phyloP scores from a whole-genome alignment of 2,797 vertebrate genomes.

The Spea hammondii region DNA sequence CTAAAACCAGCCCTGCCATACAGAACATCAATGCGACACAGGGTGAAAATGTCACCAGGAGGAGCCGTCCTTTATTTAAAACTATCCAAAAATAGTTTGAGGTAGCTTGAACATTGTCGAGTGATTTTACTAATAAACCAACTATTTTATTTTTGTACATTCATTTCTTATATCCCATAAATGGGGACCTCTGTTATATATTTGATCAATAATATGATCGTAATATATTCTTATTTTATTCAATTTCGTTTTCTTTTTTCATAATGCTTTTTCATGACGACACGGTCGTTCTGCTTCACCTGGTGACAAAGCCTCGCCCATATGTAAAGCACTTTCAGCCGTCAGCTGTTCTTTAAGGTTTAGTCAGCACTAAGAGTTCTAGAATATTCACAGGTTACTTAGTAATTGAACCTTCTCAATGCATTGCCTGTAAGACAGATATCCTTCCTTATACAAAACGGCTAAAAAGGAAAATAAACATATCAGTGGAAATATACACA shows the following conservation, averaged over 20 bases:
- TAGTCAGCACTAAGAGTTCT: constrained; percentile 16
- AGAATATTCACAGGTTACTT: constrained; percentile 9
- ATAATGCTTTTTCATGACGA: not conserved
- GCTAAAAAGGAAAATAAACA: constrained; percentile 6
- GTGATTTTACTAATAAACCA: no score
- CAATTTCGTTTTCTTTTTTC: not conserved
- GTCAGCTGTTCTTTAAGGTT: not conserved
- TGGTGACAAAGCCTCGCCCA: not conserved
- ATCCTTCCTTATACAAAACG: not conserved
- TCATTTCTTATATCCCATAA: no score
- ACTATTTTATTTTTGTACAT: no score
- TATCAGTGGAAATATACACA: constrained; percentile 36
- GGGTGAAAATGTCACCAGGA: no score
- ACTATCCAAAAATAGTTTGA: no score
- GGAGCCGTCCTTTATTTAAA: no score
- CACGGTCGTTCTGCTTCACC: not conserved
- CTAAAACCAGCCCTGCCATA: no score
- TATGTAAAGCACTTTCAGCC: not conserved
- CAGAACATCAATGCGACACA: no score
- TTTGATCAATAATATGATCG: not conserved
- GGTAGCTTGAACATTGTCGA: not conserved
- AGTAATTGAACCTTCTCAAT: not conserved
- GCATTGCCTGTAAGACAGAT: not conserved
- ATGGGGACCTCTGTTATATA: no score
- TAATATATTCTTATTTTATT: not conserved